These are phyloP conservation scores for Acleris holmiana DNA, from an alignment of 2,888 invertebrate species.

Conservation along the genomic window DNA sequence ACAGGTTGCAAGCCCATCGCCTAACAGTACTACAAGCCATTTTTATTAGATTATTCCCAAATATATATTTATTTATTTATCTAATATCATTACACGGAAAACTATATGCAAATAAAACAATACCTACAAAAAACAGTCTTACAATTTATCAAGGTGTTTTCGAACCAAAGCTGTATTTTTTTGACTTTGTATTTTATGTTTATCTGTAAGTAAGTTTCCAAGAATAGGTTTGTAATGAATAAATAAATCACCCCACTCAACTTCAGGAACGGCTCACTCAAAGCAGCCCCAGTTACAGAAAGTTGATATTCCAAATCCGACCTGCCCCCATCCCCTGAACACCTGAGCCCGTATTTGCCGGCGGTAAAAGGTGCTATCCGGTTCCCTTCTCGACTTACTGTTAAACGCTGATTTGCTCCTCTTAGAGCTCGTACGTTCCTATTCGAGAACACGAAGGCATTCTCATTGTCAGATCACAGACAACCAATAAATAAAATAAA, in stretches of 20 bases:
- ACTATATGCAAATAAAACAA: too few species aligned
- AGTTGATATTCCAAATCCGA: conserved; percentile 10
- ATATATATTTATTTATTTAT: too few species aligned
- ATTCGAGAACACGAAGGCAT: neutral
- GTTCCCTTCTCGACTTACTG: conserved; percentile 13
- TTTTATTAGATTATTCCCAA: too few species aligned
- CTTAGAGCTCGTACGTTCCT: neutral
- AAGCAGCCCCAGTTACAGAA: conserved; percentile 12
- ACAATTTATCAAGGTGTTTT: too few species aligned
- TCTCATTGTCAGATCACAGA: neutral
- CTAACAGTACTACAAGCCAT: too few species aligned
- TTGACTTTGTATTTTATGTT: neutral
- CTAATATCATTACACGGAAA: too few species aligned
- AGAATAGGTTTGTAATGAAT: too few species aligned
- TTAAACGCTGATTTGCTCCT: conserved; percentile 7
- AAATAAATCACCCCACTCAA: neutral
- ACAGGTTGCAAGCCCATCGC: too few species aligned
- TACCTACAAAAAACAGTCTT: too few species aligned
- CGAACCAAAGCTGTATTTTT: too few species aligned
- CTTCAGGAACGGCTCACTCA: neutral
- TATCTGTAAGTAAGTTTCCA: too few species aligned
- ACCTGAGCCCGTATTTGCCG: conserved; percentile 30
- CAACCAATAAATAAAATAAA: too few species aligned
- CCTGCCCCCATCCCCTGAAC: conserved; percentile 2
- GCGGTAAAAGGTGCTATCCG: conserved; percentile 31